phyloP scores from a whole-genome alignment of 2,888 invertebrate species.

The Tiphia femorata region DNA sequence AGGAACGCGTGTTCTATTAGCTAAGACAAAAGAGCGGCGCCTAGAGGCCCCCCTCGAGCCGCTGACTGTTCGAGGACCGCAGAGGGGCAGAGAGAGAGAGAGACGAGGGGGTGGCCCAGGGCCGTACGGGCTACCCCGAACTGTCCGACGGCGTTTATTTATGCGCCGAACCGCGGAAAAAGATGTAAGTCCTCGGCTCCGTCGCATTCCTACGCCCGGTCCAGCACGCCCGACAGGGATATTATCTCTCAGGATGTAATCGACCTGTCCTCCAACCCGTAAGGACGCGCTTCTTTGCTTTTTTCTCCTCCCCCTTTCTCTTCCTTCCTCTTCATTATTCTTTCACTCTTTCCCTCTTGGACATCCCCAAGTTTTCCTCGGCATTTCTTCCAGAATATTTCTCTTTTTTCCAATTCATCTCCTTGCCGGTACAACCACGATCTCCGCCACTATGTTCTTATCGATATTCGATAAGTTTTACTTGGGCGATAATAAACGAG shows the following conservation, averaged over 20 bases:
- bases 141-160: conserved; percentile 65
- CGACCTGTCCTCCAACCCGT: conserved; percentile 48
- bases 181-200: conserved; percentile 64
- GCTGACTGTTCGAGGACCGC: too few relatives aligned
- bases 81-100: too few relatives aligned
- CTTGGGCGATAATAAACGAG: too few relatives aligned
- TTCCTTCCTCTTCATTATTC: not conserved
- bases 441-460: too few relatives aligned
- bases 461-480: too few relatives aligned
- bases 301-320: conserved; percentile 1
- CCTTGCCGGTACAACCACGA: too few relatives aligned
- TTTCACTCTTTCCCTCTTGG: too few relatives aligned
- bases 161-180: conserved; percentile 67
- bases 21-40: conserved; percentile 69
- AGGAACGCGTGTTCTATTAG: conserved; percentile 68
- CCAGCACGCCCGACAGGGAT: conserved; percentile 54
- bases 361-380: too few relatives aligned
- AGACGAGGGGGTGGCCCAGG: conserved; percentile 17
- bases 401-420: too few relatives aligned
- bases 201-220: conserved; percentile 60
- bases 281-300: conserved; percentile 22
- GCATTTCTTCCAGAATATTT: too few relatives aligned
- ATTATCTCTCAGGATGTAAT: conserved; percentile 55
- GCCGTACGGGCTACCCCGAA: conserved; percentile 42
- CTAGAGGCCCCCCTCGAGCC: conserved; percentile 48